Evolutionary conservation across 2,113 vertebrate species (phyloP), one percentile per base, ranked within the genome.

Genomic region (Tinamus guttatus): DNA sequence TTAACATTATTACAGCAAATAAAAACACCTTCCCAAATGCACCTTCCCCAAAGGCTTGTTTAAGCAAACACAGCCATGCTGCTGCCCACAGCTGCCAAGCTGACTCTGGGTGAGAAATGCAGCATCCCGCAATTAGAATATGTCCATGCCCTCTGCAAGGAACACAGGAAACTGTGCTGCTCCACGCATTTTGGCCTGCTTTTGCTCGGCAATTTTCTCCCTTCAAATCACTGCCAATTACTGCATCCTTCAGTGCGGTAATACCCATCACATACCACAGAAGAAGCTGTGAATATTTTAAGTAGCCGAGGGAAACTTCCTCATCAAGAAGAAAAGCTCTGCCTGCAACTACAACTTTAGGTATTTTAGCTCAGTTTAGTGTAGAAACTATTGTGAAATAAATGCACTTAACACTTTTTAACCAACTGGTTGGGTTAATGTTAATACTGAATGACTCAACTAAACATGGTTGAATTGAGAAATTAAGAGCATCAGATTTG

Each of bases 71-170:
- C 93, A 93, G 75, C 41, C 79, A 21, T 1, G 1, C 64, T 81
- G 76, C 86, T 84, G 70, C 63, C 95, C 65, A 51, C 68, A 38
- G 70, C 82, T 1, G 1, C 82, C 1, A 6, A 74, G 81, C 91
- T 93, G 82, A 97, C 94, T 82, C 94, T 3, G 5, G 56, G 45
- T 5, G 7, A 92, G 77, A 81, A 77, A 84, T 36, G 87, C 67
- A 67, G 75, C 40, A 83, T 51, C 81, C 81, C 82, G 71, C 85
- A 62, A 41, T 81, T 32, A 87, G 82, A 67, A 52, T 69, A 83
- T 47, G 88, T 70, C 67, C 54, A 15, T 70, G 60, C 41, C 40
- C 54, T 47, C 56, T n/a, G 87, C 32, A 1, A 88, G 56, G 65
- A 38, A 62, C 54, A 83, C 20, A 76, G 58, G 78, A 69, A 73